Conservation (phyloP, 2,113 vertebrate species). For the Barnardius zonarius region DNA sequence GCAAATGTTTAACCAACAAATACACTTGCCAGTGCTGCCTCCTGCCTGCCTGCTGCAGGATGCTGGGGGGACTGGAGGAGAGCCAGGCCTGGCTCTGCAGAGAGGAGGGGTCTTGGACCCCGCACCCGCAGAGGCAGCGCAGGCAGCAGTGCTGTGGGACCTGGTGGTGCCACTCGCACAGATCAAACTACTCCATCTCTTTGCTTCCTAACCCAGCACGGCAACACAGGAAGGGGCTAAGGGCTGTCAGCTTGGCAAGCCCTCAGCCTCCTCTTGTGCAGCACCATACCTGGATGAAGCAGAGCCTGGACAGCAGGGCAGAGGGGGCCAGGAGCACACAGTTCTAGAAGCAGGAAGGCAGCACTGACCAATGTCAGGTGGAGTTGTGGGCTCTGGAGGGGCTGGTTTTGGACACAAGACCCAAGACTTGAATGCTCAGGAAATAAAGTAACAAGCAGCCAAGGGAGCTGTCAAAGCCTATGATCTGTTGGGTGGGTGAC, state of each 20-base stretch:
- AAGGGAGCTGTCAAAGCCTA: background rate
- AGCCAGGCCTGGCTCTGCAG: background rate
- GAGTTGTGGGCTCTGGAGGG: background rate
- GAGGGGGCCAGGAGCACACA: background rate
- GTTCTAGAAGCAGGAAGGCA: background rate
- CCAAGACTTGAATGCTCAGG: background rate
- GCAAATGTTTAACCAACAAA: background rate
- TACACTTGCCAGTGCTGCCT: background rate
- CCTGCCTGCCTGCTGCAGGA: background rate
- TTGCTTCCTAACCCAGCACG: accelerated
- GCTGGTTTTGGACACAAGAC: accelerated
- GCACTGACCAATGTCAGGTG: accelerated
- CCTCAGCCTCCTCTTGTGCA: background rate
- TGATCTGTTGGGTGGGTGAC: background rate
- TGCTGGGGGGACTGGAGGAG: background rate
- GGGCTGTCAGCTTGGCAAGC: background rate
- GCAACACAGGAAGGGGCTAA: accelerated
- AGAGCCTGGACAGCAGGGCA: background rate
- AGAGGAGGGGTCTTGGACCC: background rate
- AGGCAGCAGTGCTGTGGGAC: background rate
- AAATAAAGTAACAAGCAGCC: background rate
- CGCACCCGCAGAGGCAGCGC: too few species aligned
- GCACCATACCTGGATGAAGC: background rate
- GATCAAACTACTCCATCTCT: background rate
- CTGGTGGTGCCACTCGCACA: accelerated